Base-by-base conservation (phyloP, 2,113 vertebrate species). In the Ornithorhynchus anatinus region DNA sequence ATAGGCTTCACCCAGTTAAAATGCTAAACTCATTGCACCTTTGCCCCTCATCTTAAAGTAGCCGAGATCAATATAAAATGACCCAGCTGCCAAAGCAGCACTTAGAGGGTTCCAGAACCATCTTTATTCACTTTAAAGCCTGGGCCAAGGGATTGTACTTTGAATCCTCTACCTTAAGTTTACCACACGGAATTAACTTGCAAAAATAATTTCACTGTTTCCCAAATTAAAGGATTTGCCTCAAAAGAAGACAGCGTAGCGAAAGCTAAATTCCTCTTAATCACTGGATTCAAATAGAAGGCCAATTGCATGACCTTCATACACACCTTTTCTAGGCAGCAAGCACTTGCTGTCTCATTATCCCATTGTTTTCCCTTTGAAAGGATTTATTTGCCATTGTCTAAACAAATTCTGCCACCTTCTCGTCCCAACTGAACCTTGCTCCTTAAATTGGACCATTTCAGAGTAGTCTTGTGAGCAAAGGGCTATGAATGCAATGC, bases 111-210 rank as follows among this genome's bases (percentile, higher is more conserved):
- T 40, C 45, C 22, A 16, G 40, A 59, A 15, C 32, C 40, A 27
- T 43, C 9, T 43, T 59, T n/a, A 37, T 12, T 25, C 36, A 39
- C 22, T 33, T 1, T 1, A 61, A 58, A 73, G 12, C 29, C 42
- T 33, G 15, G 10, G 39, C 23, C 23, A 43, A 56, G 57, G 50
- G 27, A 22, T 40, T 71, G 61, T 51, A n/a, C 67, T 20, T 67
- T 76, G 66, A 36, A 57, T 42, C n/a, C n/a, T n/a, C n/a, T n/a
- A n/a, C n/a, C n/a, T n/a, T 25, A 72, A 67, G 47, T 75, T 58
- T 14, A 44, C 23, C 31, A 72, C 29, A 33, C 44, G 52, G 36
- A 72, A 45, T 62, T 54, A 65, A 25, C 45, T 22, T 47, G 52
- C 32, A 48, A 16, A 19, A 22, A 50, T 33, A 33, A 63, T 52